These are phyloP conservation scores for Cyphomyrus plagiostoma DNA, from an alignment of 2,113 vertebrate species.

Conservation along the genomic window DNA sequence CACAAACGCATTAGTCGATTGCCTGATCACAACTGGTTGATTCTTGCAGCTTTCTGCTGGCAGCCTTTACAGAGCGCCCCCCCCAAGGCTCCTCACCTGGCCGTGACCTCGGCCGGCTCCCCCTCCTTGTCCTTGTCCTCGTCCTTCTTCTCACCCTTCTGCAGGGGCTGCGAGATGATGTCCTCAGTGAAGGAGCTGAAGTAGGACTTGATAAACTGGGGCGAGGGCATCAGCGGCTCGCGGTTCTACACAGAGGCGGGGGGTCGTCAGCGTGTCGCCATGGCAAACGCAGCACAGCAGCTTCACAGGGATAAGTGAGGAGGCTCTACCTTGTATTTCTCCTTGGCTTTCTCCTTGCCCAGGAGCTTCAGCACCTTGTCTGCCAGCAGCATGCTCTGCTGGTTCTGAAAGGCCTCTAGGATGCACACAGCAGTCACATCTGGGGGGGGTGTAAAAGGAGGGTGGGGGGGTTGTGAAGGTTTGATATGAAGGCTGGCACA, in stretches of 20 bases:
- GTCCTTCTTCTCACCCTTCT: slow-evolving; percentile 95
- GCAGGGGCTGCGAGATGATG: slow-evolving; percentile 93
- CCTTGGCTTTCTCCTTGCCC: slow-evolving; percentile 98
- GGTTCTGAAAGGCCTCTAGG: slow-evolving; percentile 97
- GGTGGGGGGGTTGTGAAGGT: background rate
- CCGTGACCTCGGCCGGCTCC: slow-evolving; percentile 83
- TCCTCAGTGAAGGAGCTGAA: slow-evolving; percentile 99
- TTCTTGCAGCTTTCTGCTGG: background rate
- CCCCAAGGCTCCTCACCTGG: slow-evolving; percentile 60
- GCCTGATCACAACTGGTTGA: background rate
- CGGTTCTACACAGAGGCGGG: slow-evolving; percentile 71
- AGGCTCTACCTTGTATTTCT: slow-evolving; percentile 86
- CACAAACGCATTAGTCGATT: background rate
- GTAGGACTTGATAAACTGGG: slow-evolving; percentile 99
- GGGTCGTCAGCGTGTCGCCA: background rate
- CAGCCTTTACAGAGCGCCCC: background rate
- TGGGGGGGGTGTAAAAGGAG: slow-evolving; percentile 36
- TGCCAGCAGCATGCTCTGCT: slow-evolving; percentile 95
- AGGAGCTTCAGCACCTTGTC: slow-evolving; percentile 97
- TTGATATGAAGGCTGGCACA: background rate
- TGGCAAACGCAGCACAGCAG: background rate
- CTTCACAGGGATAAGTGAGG: background rate
- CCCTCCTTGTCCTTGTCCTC: slow-evolving; percentile 99
- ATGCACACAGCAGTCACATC: slow-evolving; percentile 98
- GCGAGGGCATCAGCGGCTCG: slow-evolving; percentile 96